Base-by-base conservation (phyloP, 2,888 invertebrate genomes). In the Trissoscelio sp. region DNA sequence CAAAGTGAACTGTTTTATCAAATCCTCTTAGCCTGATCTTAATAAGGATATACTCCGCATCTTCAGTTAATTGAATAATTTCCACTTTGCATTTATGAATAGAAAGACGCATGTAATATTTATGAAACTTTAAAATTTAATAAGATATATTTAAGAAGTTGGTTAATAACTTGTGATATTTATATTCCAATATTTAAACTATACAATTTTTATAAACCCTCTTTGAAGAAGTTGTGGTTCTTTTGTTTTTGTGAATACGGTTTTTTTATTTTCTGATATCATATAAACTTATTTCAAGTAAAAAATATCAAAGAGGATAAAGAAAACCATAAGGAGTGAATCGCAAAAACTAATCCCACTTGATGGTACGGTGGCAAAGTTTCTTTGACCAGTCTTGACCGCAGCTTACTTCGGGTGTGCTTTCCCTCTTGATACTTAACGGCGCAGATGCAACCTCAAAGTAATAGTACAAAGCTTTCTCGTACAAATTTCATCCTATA, bases 11-110 rank as follows among this genome's bases (percentile, higher is more conserved):
- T 51, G 64, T 64, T 67, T 72, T 34, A 39, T 80, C 77, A 86
- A 89, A 90, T 89, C 88, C 89, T 88, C 90, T 88, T 89, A 89
- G 86, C 85, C 83, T 81, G 81, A 83, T 86, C 89, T 87, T 89
- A 89, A 89, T 88, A 88, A 88, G 86, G 83, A 84, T 85, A 82
- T 80, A 83, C 75, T 84, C 79, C 67, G 85, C 86, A 88, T 88
- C 88, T 88, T 87, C 87, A 85, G 86, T 85, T 89, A 88, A 89
- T 89, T 89, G 87, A 89, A 88, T 89, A 86, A 88, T 88, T 88
- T 87, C 81, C 85, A 84, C 86, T 88, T 87, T 83, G 84, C 84
- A 85, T 85, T 80, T 73, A 77, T 44, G 44, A 78, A 73, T 62
- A 69, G 44, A 44, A 53, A 57, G 16, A 12, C 12, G 57, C 46